Evolutionary conservation across 64 coral and sea anemone genomes (phyloP).

Genomic region (Montipora sp.): DNA sequence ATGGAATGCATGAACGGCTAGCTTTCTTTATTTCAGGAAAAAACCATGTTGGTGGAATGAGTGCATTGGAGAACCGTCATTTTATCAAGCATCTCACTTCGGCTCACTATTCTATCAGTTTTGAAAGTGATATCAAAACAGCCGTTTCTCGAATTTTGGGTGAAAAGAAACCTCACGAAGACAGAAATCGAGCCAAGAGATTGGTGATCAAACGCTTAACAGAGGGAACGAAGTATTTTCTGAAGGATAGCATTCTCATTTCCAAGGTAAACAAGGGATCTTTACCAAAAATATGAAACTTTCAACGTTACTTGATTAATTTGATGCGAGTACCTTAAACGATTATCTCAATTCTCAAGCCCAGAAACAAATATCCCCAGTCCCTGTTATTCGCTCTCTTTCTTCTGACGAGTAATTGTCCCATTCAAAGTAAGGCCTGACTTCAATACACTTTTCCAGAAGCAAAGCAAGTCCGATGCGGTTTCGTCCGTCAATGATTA

Average conservation of each 20-base stretch:
- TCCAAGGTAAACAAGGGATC: background rate
- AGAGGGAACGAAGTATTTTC: background rate
- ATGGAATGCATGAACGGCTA: too few species aligned
- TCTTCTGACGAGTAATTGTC: too few species aligned
- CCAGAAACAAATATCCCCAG: too few species aligned
- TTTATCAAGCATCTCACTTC: conserved; percentile 19
- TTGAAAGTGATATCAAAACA: background rate
- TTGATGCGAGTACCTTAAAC: too few species aligned
- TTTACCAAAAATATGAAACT: background rate
- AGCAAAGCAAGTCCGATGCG: too few species aligned
- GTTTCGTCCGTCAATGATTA: too few species aligned
- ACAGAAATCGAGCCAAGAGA: background rate
- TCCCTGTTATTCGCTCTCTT: too few species aligned
- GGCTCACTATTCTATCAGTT: background rate
- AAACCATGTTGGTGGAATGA: background rate
- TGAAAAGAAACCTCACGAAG: background rate
- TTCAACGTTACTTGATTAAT: background rate
- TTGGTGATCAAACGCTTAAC: conserved; percentile 5
- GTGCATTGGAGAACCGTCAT: conserved; percentile 2
- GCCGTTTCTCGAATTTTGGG: conserved; percentile 9
- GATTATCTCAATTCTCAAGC: too few species aligned
- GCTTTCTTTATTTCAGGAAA: background rate
- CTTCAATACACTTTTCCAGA: too few species aligned
- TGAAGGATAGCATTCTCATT: background rate
- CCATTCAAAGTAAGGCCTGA: too few species aligned